Evolutionary conservation across 2,888 invertebrate genomes (phyloP).

Genomic region (Neelides folsomi): DNA sequence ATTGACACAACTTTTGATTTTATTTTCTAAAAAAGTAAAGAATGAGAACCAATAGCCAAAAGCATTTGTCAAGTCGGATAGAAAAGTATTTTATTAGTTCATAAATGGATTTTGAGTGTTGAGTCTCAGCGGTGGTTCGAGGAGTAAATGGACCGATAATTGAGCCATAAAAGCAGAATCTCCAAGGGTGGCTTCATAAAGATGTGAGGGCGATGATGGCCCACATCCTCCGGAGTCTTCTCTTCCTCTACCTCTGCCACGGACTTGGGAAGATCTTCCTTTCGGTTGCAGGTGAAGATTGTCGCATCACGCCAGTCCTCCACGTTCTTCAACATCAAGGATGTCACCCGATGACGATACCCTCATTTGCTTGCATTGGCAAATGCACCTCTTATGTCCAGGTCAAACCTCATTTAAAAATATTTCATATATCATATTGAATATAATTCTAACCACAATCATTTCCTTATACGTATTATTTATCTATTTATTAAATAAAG

Average conservation of each 20-base stretch:
- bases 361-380: slow-evolving; percentile 83
- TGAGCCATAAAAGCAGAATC: no score
- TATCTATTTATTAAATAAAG: slow-evolving; percentile 41
- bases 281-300: slow-evolving; percentile 50
- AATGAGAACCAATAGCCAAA: no score
- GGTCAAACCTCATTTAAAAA: slow-evolving; percentile 42
- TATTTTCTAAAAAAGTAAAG: no score
- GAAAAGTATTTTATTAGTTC: no score
- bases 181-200: neutral
- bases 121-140: no score
- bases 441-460: neutral
- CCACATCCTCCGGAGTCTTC: slow-evolving; percentile 11
- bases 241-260: slow-evolving; percentile 13
- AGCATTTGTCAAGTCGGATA: no score
- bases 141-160: no score
- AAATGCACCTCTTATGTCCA: slow-evolving; percentile 83
- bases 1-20: no score
- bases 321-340: slow-evolving; percentile 82
- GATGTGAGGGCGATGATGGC: slow-evolving; percentile 13
- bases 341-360: slow-evolving; percentile 82
- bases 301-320: slow-evolving; percentile 79
- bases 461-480: neutral
- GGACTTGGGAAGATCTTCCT: slow-evolving; percentile 11
- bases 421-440: neutral
- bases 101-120: no score